These are phyloP conservation scores for Columba guinea DNA, from an alignment of 2,797 vertebrate species.

Conservation along the genomic window DNA sequence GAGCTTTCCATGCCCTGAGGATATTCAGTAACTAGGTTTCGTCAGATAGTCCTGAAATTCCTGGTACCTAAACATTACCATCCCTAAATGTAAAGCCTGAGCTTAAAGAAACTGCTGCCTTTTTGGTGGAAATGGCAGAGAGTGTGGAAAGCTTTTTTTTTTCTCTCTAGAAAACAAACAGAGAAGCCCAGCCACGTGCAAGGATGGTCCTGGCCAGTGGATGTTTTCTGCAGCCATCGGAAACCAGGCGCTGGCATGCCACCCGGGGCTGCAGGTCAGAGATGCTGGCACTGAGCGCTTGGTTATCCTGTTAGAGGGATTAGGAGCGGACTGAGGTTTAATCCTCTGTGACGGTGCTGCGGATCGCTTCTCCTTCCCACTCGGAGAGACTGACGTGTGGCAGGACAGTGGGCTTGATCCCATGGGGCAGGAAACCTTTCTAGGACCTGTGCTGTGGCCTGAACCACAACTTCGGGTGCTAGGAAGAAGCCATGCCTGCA, in stretches of 20 bases:
- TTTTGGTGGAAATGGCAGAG: neutral
- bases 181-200: neutral
- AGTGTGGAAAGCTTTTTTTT: neutral
- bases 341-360: neutral
- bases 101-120: neutral
- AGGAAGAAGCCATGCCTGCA: accelerated
- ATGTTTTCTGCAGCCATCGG: neutral
- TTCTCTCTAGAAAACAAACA: neutral
- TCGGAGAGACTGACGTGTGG: neutral
- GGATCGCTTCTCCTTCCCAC: neutral
- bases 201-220: neutral
- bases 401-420: neutral
- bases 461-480: neutral
- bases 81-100: neutral
- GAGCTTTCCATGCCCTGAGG: neutral
- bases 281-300: neutral
- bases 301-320: slow-evolving; percentile 59
- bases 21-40: neutral
- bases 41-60: neutral
- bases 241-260: neutral
- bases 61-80: neutral
- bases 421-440: neutral
- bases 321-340: slow-evolving; percentile 41
- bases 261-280: neutral
- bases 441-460: neutral